Conservation (phyloP, 2,113 vertebrate species). For the Coryphaenoides rupestris region DNA sequence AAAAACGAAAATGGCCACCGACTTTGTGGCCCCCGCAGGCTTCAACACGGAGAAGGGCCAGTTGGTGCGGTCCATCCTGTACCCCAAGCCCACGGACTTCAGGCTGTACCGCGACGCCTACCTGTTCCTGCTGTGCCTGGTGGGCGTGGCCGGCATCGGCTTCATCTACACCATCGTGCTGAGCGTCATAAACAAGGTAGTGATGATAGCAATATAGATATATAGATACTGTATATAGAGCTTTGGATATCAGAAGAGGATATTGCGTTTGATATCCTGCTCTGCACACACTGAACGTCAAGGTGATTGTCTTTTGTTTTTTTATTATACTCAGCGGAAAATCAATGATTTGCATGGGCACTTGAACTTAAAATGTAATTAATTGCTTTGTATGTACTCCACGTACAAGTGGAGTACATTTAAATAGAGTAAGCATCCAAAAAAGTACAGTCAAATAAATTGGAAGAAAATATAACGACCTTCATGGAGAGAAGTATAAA, state of each 20-base stretch:
- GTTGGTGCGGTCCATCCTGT: conserved; percentile 90
- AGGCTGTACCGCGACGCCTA: conserved; percentile 94
- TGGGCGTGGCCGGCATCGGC: conserved; percentile 85
- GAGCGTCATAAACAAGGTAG: conserved; percentile 84
- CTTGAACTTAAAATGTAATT: no score
- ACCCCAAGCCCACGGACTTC: conserved; percentile 96
- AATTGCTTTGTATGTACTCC: no score
- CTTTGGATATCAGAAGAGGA: background rate
- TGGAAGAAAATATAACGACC: no score
- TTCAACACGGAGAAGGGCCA: conserved; percentile 95
- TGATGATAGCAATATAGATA: no score
- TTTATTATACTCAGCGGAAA: no score
- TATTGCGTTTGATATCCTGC: background rate
- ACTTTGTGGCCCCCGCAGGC: conserved; percentile 66
- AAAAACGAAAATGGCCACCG: background rate
- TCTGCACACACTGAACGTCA: background rate
- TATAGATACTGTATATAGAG: background rate
- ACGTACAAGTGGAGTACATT: no score
- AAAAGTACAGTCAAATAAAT: no score
- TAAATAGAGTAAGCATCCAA: no score
- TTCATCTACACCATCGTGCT: conserved; percentile 89
- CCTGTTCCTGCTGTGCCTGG: conserved; percentile 89
- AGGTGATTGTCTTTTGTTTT: no score
- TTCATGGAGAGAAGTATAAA: no score
- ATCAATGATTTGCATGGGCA: no score